Base-by-base conservation (phyloP, 1,140 invertebrate genomes). In the Macrosteles quadrilineatus region DNA sequence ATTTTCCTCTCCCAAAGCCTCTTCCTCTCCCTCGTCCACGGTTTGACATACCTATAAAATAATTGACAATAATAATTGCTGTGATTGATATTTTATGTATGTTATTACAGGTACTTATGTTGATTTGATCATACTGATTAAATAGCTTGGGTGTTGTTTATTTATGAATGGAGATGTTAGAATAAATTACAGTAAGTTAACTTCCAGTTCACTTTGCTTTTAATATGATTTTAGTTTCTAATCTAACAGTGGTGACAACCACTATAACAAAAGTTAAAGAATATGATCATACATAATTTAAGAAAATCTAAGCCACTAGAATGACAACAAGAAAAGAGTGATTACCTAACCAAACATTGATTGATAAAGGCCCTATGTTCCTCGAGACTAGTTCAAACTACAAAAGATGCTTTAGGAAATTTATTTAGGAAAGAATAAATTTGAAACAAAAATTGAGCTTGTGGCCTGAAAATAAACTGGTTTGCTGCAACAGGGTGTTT, bases 41-140 rank as follows among this genome's bases (percentile, higher is more conserved):
- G 40, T 23, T 19, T 66, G 23, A 66, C 64, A 63, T 63, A 36
- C 4, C n/a, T 29, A 4, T 63, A 63, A 63, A 30, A 63, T 23
- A 21, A 57, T 9, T 9, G 27, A 57, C 6, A 57, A 9, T 14
- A 57, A 9, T 9, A 23, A 29, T 63, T 19, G 19, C 2, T 19
- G 2, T 23, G 29, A 23, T 63, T 63, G 6, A 63, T 63, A 31
- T 63, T 63, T 9, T 17, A 40, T 40, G 17, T 9, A 40, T 9
- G 17, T 9, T 17, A 40, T 9, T 40, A 40, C 36, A 40, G 36
- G 6, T 40, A 40, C 17, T 40, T 9, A 40, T 40, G 36, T 9
- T 9, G 36, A 17, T 40, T 17, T 40, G 6, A 9, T 9, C 17
- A 40, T 9, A 40, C 36, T 9, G 17, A 9, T 9, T 9, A 9